phyloP scores from a whole-genome alignment of 2,888 invertebrate genomes.

The Stenodema calcarata region DNA sequence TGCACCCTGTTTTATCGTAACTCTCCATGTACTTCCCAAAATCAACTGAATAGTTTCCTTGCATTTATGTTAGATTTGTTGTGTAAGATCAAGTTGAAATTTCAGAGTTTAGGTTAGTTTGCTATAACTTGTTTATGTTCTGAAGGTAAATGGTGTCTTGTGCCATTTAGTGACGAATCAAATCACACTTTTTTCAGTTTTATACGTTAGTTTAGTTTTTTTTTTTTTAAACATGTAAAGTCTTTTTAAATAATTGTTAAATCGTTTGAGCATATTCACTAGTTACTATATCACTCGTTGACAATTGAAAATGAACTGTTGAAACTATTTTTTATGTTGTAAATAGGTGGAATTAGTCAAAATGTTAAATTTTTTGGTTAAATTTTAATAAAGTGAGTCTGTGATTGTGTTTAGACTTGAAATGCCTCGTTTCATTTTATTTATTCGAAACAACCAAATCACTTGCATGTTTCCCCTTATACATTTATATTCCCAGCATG shows the following conservation, averaged over 20 bases:
- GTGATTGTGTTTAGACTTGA: constrained; percentile 35
- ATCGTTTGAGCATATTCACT: not conserved
- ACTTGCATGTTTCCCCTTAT: constrained; percentile 2
- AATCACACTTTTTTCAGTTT: not conserved
- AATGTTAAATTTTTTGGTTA: constrained; percentile 20
- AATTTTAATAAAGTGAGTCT: constrained; percentile 38
- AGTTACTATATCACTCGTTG: constrained; percentile 1
- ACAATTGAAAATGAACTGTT: not conserved
- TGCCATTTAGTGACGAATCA: not conserved
- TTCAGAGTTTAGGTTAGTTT: not conserved
- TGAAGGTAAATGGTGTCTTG: not conserved
- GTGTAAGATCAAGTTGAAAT: not conserved
- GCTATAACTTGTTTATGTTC: not conserved
- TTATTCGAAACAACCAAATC: constrained; percentile 25
- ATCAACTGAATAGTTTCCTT: not conserved
- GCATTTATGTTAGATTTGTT: not conserved
- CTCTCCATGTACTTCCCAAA: not conserved
- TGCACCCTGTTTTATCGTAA: not conserved
- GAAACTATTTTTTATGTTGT: constrained; percentile 28
- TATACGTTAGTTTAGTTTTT: not conserved
- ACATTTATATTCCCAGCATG: not conserved
- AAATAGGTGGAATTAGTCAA: constrained; percentile 10
- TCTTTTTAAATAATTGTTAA: not conserved
- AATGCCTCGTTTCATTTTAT: not conserved
- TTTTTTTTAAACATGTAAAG: not conserved